phyloP scores from a whole-genome alignment of 2,797 vertebrate species.

The Lepus oiostolus region DNA sequence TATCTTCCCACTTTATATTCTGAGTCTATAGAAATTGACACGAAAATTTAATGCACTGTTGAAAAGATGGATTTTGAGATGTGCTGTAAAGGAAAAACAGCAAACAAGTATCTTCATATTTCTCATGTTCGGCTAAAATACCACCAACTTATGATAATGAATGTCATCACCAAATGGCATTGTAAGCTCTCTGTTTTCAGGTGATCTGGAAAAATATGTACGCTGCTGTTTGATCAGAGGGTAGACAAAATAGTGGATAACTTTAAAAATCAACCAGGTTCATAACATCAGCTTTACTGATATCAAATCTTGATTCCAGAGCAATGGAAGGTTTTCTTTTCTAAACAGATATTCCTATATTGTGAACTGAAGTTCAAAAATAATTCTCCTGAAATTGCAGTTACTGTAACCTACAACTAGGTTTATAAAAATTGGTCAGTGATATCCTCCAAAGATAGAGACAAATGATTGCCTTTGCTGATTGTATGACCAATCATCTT shows the following conservation, averaged over 20 bases:
- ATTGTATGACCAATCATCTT: slow-evolving; percentile 65
- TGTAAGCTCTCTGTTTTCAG: slow-evolving; percentile 66
- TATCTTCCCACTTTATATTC: slow-evolving; percentile 54
- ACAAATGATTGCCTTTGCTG: slow-evolving; percentile 65
- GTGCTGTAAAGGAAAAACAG: slow-evolving; percentile 58
- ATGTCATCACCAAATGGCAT: slow-evolving; percentile 43
- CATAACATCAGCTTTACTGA: slow-evolving; percentile 52
- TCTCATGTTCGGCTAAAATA: slow-evolving; percentile 68
- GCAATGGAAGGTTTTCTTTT: slow-evolving; percentile 59
- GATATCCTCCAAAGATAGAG: slow-evolving; percentile 61
- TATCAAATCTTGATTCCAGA: slow-evolving; percentile 66
- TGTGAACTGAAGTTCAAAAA: slow-evolving; percentile 70
- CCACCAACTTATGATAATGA: slow-evolving; percentile 68
- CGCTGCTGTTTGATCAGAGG: slow-evolving; percentile 62
- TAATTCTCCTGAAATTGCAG: slow-evolving; percentile 67
- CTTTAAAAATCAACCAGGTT: slow-evolving; percentile 66
- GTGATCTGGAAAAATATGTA: slow-evolving; percentile 60
- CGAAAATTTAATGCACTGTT: slow-evolving; percentile 65
- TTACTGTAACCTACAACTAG: slow-evolving; percentile 68
- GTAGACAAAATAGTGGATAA: slow-evolving; percentile 62
- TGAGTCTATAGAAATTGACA: slow-evolving; percentile 59
- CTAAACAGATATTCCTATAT: slow-evolving; percentile 62
- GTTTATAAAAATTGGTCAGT: slow-evolving; percentile 77
- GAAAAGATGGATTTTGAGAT: slow-evolving; percentile 69
- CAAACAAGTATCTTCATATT: slow-evolving; percentile 70